These are phyloP conservation scores for Agrotis exclamationis DNA, from an alignment of 2,888 invertebrate species.

Conservation along the genomic window DNA sequence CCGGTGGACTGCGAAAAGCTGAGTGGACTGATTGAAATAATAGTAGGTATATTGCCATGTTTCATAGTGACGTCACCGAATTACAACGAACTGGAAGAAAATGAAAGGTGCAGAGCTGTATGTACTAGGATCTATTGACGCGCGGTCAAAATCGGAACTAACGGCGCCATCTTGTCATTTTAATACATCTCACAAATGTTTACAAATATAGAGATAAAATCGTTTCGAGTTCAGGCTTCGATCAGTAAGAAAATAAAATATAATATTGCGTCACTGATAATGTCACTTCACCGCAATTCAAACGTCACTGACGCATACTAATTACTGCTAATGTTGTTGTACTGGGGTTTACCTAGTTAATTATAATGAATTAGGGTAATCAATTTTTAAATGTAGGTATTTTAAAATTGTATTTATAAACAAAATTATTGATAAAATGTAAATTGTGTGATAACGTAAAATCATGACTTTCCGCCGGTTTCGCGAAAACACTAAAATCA, in stretches of 20 bases:
- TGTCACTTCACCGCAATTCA: background rate
- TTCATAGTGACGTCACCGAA: conserved; percentile 2
- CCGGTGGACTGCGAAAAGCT: conserved; percentile 3
- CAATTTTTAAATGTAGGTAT: conserved; percentile 1
- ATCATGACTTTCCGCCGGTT: conserved; percentile 4
- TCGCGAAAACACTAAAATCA: conserved; percentile 4
- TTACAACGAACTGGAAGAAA: background rate
- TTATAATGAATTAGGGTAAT: conserved; percentile 13
- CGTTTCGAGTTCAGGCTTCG: conserved; percentile 1
- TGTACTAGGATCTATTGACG: background rate
- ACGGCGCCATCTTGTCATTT: background rate
- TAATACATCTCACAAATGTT: conserved; percentile 1
- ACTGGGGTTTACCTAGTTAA: conserved; percentile 16
- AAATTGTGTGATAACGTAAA: background rate
- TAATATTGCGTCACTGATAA: conserved; percentile 29
- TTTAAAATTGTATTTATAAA: background rate
- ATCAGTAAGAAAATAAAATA: conserved; percentile 18
- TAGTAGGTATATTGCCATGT: conserved; percentile 1
- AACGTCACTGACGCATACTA: conserved; percentile 7
- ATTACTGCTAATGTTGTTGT: conserved; percentile 8
- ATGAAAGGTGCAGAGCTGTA: background rate
- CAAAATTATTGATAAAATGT: conserved; percentile 1
- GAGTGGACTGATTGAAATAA: conserved; percentile 10
- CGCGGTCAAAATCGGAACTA: background rate
- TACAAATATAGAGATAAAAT: background rate